phyloP scores from a whole-genome alignment of 2,888 invertebrate species.

The Drosophila neotestacea region DNA sequence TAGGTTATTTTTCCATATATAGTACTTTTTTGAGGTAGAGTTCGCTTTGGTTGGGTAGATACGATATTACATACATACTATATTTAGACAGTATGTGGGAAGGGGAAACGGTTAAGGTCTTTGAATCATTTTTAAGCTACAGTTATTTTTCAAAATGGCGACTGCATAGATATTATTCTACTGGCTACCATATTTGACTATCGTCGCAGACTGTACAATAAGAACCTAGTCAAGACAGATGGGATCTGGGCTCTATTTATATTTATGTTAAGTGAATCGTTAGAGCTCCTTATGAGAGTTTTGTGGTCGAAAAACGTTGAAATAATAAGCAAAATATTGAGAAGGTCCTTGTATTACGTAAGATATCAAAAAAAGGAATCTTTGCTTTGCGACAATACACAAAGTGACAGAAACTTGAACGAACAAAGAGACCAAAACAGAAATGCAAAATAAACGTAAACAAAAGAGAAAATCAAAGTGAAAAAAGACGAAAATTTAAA shows the following conservation, averaged over 20 bases:
- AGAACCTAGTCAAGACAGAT: not conserved
- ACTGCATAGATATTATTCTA: not conserved
- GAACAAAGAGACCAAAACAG: conserved; percentile 32
- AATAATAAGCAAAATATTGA: conserved; percentile 79
- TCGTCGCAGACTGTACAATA: not conserved
- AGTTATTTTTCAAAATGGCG: not conserved
- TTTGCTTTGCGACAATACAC: conserved; percentile 44
- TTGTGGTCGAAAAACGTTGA: conserved; percentile 19
- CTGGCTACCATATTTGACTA: not conserved
- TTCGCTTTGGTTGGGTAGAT: conserved; percentile 4
- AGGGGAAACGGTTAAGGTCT: conserved; percentile 8
- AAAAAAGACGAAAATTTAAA: conserved; percentile 6
- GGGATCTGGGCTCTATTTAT: not conserved
- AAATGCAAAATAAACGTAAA: conserved; percentile 35
- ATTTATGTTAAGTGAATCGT: conserved; percentile 4
- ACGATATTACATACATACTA: conserved; percentile 15
- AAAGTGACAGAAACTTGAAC: conserved; percentile 38
- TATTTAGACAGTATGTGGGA: conserved; percentile 21
- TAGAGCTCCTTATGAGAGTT: not conserved
- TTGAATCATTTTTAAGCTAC: conserved; percentile 5
- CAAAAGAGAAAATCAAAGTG: conserved; percentile 26
- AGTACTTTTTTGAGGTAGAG: not conserved
- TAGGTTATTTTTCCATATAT: conserved; percentile 1
- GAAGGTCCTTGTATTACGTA: conserved; percentile 85
- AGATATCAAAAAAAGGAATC: conserved; percentile 18